These are phyloP conservation scores for Limenitis camilla DNA, from an alignment of 2,888 invertebrate genomes.

Conservation along the genomic window DNA sequence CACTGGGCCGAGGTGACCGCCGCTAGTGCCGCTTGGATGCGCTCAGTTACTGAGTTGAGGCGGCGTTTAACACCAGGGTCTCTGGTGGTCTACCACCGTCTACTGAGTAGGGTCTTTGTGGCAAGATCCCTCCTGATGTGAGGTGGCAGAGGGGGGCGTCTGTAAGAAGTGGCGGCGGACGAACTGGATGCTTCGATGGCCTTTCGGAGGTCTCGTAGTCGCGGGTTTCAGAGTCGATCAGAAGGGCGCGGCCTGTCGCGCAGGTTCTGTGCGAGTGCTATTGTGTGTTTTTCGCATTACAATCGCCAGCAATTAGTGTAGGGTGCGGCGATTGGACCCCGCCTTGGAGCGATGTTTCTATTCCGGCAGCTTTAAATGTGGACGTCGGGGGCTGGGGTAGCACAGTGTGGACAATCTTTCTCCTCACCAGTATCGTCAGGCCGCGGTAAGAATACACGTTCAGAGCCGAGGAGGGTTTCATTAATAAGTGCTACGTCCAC, in stretches of 20 bases:
- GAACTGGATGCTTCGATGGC: background rate
- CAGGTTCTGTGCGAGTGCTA: no score
- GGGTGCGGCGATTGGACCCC: no score
- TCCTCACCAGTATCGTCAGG: background rate
- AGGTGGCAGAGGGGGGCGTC: background rate
- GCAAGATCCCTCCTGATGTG: background rate
- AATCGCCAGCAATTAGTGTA: no score
- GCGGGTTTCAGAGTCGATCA: background rate
- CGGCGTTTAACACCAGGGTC: background rate
- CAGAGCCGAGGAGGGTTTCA: no score
- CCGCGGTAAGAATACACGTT: background rate
- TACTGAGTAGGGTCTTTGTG: background rate
- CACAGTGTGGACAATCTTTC: background rate
- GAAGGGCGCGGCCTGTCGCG: no score
- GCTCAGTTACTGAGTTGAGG: background rate
- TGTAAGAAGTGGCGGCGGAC: background rate
- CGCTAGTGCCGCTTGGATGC: no score
- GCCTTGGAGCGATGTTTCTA: background rate
- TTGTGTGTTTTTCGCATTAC: no score
- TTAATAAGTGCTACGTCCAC: no score
- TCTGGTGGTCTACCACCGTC: background rate
- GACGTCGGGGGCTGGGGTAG: background rate
- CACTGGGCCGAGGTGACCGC: no score
- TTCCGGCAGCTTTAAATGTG: no score
- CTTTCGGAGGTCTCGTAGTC: background rate